Evolutionary conservation across 2,797 vertebrate species (phyloP), one percentile per base, ranked within the genome.

Genomic region (Monodelphis domestica): DNA sequence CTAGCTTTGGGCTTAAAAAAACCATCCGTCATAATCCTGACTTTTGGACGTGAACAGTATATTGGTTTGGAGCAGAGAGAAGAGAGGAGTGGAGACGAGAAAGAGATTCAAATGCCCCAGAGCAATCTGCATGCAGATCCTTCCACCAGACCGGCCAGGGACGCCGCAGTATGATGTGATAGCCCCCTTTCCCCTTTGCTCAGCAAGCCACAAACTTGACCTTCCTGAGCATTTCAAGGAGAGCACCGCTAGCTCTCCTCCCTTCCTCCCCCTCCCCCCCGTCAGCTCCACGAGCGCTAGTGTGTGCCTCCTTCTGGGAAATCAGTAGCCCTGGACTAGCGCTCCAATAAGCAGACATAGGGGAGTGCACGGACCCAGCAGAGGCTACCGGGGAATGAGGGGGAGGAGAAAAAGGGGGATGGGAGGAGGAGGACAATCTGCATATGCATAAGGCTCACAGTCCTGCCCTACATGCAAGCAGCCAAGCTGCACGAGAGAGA

Each of bases 151-250:
- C 53, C 89, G 70, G 45, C 91, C 78, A 84, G 88, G 88, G 12
- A 30, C 93, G 17, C n/a, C n/a, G 5, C 33, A 70, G n/a, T 21
- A 7, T 6, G n/a, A 38, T 38, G n/a, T 63, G 90, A 89, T 88
- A 84, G 63, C 91, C 7, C 93, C 89, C 57, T 53, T 84, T n/a
- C 51, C 12, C 91, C 78, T 28, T 88, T 9, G 94, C 92, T 87
- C 89, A 6, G 92, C 91, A 94, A 92, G 93, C 89, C 94, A 93
- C 95, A 91, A 91, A 94, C 94, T 97, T 97, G 98, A 97, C 97
- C 97, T 98, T 97, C 89, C 15, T 53, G 26, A 59, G 91, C 91
- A 59, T 94, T 95, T 96, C 93, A 95, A 96, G 96, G 95, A 91
- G 53, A 93, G 78, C 78, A 54, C 14, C 91, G 55, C 59, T 59